Conservation (phyloP, 2,113 vertebrate species). For the Gobiocypris rarus region DNA sequence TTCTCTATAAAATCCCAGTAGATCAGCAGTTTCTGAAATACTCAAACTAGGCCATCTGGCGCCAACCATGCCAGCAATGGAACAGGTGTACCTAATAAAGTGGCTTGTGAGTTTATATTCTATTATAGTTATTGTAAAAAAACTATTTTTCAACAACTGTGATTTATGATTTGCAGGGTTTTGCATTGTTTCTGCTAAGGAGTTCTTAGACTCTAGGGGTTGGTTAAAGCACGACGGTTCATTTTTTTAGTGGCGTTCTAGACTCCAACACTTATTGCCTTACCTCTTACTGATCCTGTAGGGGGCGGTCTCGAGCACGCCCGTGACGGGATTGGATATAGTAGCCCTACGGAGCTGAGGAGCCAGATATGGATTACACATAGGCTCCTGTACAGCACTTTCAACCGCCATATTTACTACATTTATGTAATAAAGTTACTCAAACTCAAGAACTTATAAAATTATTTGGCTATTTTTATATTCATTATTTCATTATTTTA, state of each 20-base stretch:
- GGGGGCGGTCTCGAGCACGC: constrained; percentile 97
- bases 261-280: constrained; percentile 63
- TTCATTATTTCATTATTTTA: no score
- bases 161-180: neutral
- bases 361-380: constrained; percentile 89
- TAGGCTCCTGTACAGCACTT: neutral
- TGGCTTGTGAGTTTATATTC: no score
- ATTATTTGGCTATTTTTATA: no score
- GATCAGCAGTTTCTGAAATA: no score
- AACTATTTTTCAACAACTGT: neutral
- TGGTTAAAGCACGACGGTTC: neutral
- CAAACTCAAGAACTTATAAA: no score
- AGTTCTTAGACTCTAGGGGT: constrained; percentile 45
- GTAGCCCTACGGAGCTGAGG: constrained; percentile 99
- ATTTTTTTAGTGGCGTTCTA: neutral
- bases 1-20: no score
- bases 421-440: no score
- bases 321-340: constrained; percentile 99
- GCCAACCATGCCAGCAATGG: no score
- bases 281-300: constrained; percentile 99
- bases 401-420: neutral
- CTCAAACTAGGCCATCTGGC: no score
- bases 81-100: no score
- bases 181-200: constrained; percentile 60
- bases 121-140: no score